These are phyloP conservation scores for Oryctes rhinoceros DNA, from an alignment of 1,140 invertebrate genomes.

Conservation along the genomic window DNA sequence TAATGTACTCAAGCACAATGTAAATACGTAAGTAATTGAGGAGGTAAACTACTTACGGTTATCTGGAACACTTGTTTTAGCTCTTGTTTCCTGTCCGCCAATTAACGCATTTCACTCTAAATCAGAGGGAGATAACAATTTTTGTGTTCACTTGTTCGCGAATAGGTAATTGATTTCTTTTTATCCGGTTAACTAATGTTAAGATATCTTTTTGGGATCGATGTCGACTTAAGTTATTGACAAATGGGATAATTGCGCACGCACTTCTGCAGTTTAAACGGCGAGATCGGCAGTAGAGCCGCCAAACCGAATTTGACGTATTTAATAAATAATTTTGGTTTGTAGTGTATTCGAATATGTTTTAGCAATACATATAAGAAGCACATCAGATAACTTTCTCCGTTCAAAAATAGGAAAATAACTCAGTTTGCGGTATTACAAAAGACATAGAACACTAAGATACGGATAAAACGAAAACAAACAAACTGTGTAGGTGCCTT, in stretches of 20 bases:
- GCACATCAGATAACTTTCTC: conserved; percentile 31
- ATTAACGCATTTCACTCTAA: conserved; percentile 20
- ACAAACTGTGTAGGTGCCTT: background rate
- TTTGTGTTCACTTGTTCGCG: background rate
- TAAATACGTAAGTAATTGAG: background rate
- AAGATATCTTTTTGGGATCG: background rate
- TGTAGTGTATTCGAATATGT: background rate
- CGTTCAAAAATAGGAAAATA: background rate
- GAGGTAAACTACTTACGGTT: conserved; percentile 15
- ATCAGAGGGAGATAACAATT: conserved; percentile 1
- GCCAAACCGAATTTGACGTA: conserved; percentile 15
- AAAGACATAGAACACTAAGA: conserved; percentile 4
- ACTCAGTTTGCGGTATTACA: background rate
- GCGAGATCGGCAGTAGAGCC: conserved; percentile 3
- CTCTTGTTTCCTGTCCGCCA: background rate
- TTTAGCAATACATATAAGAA: conserved; percentile 6
- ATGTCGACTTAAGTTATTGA: background rate
- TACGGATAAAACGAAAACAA: conserved; percentile 18
- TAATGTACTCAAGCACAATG: background rate
- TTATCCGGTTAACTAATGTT: background rate
- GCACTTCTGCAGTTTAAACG: background rate
- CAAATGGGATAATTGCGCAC: background rate
- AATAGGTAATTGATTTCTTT: conserved; percentile 11
- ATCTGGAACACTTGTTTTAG: conserved; percentile 22
- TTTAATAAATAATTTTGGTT: conserved; percentile 12